phyloP scores from a whole-genome alignment of 2,113 vertebrate species.

The Lophotis ruficrista region DNA sequence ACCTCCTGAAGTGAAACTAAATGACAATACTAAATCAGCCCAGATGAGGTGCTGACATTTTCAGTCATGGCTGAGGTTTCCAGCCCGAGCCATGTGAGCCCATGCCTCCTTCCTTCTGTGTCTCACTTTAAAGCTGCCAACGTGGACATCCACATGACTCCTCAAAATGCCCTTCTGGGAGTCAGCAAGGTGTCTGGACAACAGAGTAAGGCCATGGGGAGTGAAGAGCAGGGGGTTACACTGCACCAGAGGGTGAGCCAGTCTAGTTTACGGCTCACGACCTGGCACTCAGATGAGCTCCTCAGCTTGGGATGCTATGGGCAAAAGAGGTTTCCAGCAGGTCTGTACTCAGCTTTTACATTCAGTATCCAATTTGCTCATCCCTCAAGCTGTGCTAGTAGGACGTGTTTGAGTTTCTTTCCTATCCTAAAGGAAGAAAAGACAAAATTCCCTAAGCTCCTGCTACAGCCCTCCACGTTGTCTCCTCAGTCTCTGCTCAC shows the following conservation, averaged over 20 bases:
- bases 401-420: neutral
- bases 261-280: neutral
- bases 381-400: neutral
- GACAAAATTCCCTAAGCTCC: neutral
- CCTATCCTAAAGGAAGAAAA: neutral
- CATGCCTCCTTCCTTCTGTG: neutral
- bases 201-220: neutral
- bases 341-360: neutral
- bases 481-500: neutral
- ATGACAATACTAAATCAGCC: neutral
- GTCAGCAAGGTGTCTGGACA: neutral
- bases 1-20: neutral
- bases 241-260: neutral
- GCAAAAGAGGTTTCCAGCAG: neutral
- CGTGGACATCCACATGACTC: rapidly evolving
- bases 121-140: neutral
- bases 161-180: neutral
- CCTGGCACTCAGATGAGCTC: neutral
- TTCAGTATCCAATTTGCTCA: neutral
- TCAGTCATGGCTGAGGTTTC: neutral
- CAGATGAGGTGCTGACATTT: neutral
- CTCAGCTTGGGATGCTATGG: neutral
- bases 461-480: neutral
- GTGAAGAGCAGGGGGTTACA: neutral
- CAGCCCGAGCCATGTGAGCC: neutral